Base-by-base conservation (phyloP, 1,140 invertebrate genomes). In the Papilio dardanus region DNA sequence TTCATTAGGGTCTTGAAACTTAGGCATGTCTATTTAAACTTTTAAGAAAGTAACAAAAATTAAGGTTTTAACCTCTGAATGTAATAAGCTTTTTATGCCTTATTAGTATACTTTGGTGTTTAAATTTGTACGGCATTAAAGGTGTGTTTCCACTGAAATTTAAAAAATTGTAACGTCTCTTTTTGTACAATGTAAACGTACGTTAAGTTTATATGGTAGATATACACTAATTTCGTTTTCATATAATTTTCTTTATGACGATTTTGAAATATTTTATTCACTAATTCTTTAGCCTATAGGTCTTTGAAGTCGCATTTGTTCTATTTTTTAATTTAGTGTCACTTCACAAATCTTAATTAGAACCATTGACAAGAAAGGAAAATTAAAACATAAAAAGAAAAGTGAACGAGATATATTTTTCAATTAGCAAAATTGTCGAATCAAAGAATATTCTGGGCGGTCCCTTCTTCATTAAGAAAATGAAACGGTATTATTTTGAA, bases 1-100 rank as follows among this genome's bases (percentile, higher is more conserved):
- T 81, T 83, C 77, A 83, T 81, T 80, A 80, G 74, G 74, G 76
- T 77, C 77, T 35, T 37, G 33, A 71, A 31, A 42, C 69, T 35
- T 33, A 42, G 33, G 35, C 35, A 31, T 54, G 69, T 54, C 24
- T 71, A 71, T 71, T 71, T 71, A 50, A 71, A 71, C 69, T 71
- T 54, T 50, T 71, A 71, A 73, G 19, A 73, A 30, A 50, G 30
- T 73, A 31, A 33, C 50, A 73, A 35, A 69, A 42, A 35, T 73
- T 12, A 30, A 19, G 33, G 66, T 37, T 35, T 68, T 42, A 69
- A 67, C 31, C 33, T 69, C 33, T 69, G 67, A 69, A 69, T 6
- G n/a, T 58, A 35, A 58, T 73, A 24, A 58, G 16, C 30, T 35
- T 73, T 73, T 73, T 73, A 73, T 24, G 31, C 50, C 28, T 50